Percentiles rank a stretch among this genome's conserved stretches.
These are phyloP conservation scores for Pangasius sanitwongsei DNA, from an alignment of 2,797 vertebrate species.

Conservation along the genomic window DNA sequence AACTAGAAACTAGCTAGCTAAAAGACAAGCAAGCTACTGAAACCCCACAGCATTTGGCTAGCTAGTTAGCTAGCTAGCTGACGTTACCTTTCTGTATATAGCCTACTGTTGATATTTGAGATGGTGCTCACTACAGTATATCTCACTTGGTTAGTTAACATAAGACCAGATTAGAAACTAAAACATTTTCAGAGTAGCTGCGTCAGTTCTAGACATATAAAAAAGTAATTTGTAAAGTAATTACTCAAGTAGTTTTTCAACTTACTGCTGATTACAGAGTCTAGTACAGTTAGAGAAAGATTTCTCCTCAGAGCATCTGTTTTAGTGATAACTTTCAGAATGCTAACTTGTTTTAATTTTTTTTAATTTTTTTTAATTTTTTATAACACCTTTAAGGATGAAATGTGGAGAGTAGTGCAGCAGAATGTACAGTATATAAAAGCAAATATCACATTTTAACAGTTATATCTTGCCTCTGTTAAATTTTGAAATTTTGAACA, in stretches of 20 bases:
- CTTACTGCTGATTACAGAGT: background rate
- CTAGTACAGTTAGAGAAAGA: background rate
- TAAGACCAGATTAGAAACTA: background rate
- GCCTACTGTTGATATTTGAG: background rate
- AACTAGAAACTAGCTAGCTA: background rate
- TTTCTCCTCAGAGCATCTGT: background rate
- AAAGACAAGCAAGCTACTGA: background rate
- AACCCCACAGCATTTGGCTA: background rate
- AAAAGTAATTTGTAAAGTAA: background rate
- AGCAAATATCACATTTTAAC: background rate
- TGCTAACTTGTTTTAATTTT: background rate
- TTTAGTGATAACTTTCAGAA: background rate
- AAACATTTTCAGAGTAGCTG: background rate
- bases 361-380: background rate
- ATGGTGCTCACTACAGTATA: background rate
- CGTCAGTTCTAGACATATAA: background rate
- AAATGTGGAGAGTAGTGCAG: background rate
- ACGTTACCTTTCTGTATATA: background rate
- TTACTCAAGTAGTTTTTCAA: background rate
- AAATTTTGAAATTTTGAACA: constrained; percentile 4
- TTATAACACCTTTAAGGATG: background rate
- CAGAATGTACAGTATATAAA: background rate
- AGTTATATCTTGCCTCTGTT: background rate
- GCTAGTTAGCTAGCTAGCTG: background rate
- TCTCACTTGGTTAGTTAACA: background rate